Conservation (phyloP, 2,888 invertebrate genomes). For the Creontiades dilutus region DNA sequence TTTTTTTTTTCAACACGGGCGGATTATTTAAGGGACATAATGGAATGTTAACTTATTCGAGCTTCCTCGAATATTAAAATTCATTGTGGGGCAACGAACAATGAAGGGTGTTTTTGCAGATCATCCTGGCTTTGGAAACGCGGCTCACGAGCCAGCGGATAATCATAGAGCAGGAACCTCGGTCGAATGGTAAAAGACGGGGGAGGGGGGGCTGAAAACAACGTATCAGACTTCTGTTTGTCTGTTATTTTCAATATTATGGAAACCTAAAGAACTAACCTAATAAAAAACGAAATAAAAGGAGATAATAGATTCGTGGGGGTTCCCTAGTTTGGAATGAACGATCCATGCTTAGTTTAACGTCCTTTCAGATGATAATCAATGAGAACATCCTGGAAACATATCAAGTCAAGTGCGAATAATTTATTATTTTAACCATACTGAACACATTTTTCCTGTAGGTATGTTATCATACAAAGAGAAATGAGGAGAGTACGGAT, state of each 20-base stretch:
- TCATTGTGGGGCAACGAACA: conserved; percentile 58
- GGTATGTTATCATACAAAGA: no score
- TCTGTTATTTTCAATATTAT: neutral
- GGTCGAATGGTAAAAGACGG: neutral
- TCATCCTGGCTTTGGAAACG: conserved; percentile 21
- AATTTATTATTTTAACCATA: no score
- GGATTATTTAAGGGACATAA: conserved; percentile 36
- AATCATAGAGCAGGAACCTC: neutral
- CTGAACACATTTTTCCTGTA: no score
- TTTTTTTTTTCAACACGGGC: neutral
- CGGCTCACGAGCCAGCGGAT: conserved; percentile 8
- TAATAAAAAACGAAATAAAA: neutral
- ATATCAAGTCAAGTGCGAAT: no score
- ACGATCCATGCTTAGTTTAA: no score
- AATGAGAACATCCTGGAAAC: no score
- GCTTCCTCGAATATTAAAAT: conserved; percentile 62
- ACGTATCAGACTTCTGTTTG: neutral
- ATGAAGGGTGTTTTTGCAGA: conserved; percentile 29
- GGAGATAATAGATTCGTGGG: no score
- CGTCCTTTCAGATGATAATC: no score
- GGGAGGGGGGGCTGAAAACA: no score
- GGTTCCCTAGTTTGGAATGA: no score
- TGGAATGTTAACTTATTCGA: conserved; percentile 51
- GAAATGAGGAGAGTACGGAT: no score
- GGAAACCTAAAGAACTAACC: neutral